Percentiles rank a stretch among this genome's conserved stretches.
Evolutionary conservation across 2,113 vertebrate species (phyloP).

Genomic region (Gasterosteus aculeatus): DNA sequence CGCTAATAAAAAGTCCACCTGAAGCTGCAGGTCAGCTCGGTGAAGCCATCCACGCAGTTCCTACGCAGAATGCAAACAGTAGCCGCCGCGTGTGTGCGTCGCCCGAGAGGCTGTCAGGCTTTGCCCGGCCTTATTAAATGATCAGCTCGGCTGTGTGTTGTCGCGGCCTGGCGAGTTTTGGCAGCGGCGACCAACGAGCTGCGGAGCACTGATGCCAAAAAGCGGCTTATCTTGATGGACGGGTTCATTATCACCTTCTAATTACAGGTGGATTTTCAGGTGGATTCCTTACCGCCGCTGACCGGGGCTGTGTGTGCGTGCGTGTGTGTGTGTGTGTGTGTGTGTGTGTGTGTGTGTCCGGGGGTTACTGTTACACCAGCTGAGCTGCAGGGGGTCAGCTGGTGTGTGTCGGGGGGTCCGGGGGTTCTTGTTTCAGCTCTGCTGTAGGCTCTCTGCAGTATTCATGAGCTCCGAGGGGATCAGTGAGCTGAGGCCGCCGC

Average conservation of each 20-base stretch:
- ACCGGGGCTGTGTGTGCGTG: slow-evolving; percentile 48
- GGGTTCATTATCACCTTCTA: slow-evolving; percentile 88
- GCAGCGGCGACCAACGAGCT: slow-evolving; percentile 55
- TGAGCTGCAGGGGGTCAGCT: slow-evolving; percentile 73
- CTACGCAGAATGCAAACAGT: slow-evolving; percentile 9
- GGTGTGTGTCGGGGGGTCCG: slow-evolving; percentile 66
- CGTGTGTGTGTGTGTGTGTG: slow-evolving; percentile 13
- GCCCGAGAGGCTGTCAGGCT: slow-evolving; percentile 47
- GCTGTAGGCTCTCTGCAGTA: slow-evolving; percentile 78
- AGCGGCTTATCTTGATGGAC: slow-evolving; percentile 83
- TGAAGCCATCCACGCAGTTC: neutral
- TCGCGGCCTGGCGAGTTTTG: slow-evolving; percentile 66
- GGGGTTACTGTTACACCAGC: slow-evolving; percentile 71
- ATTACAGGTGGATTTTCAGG: slow-evolving; percentile 89
- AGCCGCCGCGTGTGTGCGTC: neutral
- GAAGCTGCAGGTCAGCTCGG: slow-evolving; percentile 17
- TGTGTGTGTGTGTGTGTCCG: slow-evolving; percentile 23
- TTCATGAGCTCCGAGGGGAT: slow-evolving; percentile 77
- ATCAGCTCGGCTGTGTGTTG: slow-evolving; percentile 64
- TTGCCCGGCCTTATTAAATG: slow-evolving; percentile 74
- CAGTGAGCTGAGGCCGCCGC: slow-evolving; percentile 50
- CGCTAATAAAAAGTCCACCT: slow-evolving; percentile 18
- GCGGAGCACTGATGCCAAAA: slow-evolving; percentile 68
- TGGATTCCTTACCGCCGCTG: slow-evolving; percentile 84
- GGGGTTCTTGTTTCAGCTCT: slow-evolving; percentile 81